These are phyloP conservation scores for Diploptera punctata DNA, from an alignment of 2,888 invertebrate genomes.

Conservation along the genomic window DNA sequence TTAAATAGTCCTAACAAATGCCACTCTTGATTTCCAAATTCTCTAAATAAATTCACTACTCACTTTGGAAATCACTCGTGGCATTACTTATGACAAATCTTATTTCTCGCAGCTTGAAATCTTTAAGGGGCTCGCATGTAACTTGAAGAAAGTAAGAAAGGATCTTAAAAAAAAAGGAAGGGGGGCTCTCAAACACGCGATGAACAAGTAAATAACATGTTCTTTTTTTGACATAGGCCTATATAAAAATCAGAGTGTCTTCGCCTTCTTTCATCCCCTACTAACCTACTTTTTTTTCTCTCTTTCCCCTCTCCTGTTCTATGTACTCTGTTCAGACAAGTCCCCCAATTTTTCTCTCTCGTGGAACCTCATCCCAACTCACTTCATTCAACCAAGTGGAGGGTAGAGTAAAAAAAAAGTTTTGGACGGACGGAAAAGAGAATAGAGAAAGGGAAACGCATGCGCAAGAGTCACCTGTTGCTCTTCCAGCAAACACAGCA, in stretches of 20 bases:
- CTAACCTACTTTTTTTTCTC: slow-evolving; percentile 26
- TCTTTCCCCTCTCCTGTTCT: slow-evolving; percentile 17
- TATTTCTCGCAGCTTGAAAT: background rate
- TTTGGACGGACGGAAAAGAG: slow-evolving; percentile 28
- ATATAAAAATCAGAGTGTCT: slow-evolving; percentile 14
- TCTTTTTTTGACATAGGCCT: slow-evolving; percentile 3
- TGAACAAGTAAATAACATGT: slow-evolving; percentile 10
- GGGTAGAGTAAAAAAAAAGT: slow-evolving; percentile 18
- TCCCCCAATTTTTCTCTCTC: slow-evolving; percentile 43
- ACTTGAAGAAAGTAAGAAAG: background rate
- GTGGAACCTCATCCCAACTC: slow-evolving; percentile 28
- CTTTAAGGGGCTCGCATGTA: slow-evolving; percentile 10
- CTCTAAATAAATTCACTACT: no score
- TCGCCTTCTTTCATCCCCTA: slow-evolving; percentile 20
- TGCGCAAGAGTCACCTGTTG: slow-evolving; percentile 31
- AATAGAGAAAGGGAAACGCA: slow-evolving; percentile 25
- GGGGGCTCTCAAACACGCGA: background rate
- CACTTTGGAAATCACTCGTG: no score
- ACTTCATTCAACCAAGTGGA: slow-evolving; percentile 36
- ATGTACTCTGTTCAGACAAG: slow-evolving; percentile 38
- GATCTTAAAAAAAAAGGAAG: background rate
- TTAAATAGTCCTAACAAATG: no score
- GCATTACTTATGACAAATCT: no score
- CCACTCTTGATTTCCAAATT: no score
- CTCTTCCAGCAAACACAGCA: background rate